These are phyloP conservation scores for Hoplodrina ambigua DNA, from an alignment of 2,888 invertebrate genomes.

Conservation along the genomic window DNA sequence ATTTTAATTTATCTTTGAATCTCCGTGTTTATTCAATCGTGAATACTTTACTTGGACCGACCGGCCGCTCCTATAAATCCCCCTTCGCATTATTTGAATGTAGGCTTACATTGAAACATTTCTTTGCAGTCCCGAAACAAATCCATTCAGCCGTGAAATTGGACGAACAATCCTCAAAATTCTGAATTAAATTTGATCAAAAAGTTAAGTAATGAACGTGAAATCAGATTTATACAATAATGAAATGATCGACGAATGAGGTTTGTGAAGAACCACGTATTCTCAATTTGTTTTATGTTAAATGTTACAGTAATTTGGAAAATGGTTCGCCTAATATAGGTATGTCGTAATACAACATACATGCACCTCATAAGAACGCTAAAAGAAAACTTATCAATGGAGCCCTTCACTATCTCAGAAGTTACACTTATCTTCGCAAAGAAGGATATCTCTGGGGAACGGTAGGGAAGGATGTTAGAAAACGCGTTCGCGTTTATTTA, in stretches of 20 bases:
- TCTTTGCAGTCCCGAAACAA: conserved; percentile 85
- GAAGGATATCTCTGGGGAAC: conserved; percentile 49
- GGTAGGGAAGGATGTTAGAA: conserved; percentile 46
- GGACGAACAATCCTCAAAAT: conserved; percentile 84
- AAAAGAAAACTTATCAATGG: conserved; percentile 45
- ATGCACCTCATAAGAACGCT: conserved; percentile 7
- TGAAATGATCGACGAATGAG: conserved; percentile 45
- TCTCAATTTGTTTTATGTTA: conserved; percentile 32
- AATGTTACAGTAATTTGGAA: background rate
- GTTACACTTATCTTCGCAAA: conserved; percentile 57
- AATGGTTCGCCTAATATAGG: background rate
- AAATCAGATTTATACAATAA: conserved; percentile 74
- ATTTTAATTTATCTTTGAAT: conserved; percentile 68
- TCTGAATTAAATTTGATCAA: conserved; percentile 85
- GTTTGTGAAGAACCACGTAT: conserved; percentile 33
- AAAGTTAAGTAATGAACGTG: conserved; percentile 84
- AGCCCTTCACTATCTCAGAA: conserved; percentile 48
- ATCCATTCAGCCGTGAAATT: conserved; percentile 86
- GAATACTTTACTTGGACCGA: conserved; percentile 77
- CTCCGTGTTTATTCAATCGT: conserved; percentile 76
- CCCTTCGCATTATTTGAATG: conserved; percentile 83
- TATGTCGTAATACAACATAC: background rate
- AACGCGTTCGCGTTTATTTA: conserved; percentile 52
- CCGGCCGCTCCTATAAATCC: conserved; percentile 79
- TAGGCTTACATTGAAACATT: conserved; percentile 86